Evolutionary conservation across 2,888 invertebrate genomes (phyloP).

Genomic region (Julus scanicus): DNA sequence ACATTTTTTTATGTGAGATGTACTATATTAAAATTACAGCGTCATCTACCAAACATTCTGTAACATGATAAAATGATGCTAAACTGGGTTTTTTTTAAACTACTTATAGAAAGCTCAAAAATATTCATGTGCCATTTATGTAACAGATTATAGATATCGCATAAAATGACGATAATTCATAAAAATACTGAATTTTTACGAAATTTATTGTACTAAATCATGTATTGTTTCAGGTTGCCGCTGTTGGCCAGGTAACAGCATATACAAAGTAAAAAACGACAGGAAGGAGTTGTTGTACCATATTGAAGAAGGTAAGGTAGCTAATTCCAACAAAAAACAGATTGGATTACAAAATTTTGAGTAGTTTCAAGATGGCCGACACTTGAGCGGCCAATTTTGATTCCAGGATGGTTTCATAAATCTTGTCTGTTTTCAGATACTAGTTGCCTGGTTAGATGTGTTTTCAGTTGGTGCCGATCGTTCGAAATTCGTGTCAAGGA

Average conservation of each 20-base stretch:
- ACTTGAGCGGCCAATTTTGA: background rate
- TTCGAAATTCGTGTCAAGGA: slow-evolving; percentile 13
- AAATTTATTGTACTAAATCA: too few relatives aligned
- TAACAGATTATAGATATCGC: too few relatives aligned
- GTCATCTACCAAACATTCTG: too few relatives aligned
- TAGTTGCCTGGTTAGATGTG: background rate
- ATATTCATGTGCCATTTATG: too few relatives aligned
- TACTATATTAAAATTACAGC: too few relatives aligned
- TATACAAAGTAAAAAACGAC: slow-evolving; percentile 1
- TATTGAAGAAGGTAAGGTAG: background rate
- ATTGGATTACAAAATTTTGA: background rate
- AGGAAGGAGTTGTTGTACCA: background rate
- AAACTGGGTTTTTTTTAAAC: too few relatives aligned
- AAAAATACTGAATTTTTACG: too few relatives aligned
- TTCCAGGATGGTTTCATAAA: background rate
- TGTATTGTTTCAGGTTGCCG: background rate
- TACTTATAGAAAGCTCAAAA: too few relatives aligned
- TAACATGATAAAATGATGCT: too few relatives aligned
- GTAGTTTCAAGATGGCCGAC: background rate
- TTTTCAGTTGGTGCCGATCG: background rate
- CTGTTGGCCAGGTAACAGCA: background rate
- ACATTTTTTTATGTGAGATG: too few relatives aligned
- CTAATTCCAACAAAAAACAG: background rate
- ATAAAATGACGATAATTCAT: too few relatives aligned
- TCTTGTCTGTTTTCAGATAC: background rate